Evolutionary conservation across 2,797 vertebrate genomes (phyloP).

Genomic region (Channallabes apus): DNA sequence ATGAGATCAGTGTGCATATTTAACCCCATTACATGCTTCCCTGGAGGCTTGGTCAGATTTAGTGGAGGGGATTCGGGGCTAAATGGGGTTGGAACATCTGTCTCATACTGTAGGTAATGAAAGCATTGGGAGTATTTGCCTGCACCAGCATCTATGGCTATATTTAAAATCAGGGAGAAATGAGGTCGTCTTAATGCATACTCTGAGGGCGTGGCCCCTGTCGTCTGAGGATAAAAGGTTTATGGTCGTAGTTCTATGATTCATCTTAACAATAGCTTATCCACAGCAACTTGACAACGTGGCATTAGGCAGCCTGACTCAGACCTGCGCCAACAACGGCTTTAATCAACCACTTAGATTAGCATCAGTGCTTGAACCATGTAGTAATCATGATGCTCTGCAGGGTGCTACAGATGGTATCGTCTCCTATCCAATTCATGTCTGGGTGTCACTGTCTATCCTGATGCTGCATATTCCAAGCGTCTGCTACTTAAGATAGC

Average conservation of each 20-base stretch:
- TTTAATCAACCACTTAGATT: slow-evolving; percentile 53
- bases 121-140: neutral
- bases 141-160: slow-evolving; percentile 9
- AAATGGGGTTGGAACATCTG: slow-evolving; percentile 7
- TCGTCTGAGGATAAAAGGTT: slow-evolving; percentile 29
- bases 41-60: slow-evolving; percentile 11
- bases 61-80: slow-evolving; percentile 13
- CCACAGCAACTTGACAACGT: slow-evolving; percentile 43
- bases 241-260: slow-evolving; percentile 11
- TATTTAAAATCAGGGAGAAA: neutral
- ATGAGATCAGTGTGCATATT: slow-evolving; percentile 4
- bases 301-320: slow-evolving; percentile 43
- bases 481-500: slow-evolving; percentile 24
- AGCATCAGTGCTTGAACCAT: slow-evolving; percentile 42
- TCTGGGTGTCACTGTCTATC: slow-evolving; percentile 32
- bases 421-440: neutral
- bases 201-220: slow-evolving; percentile 5
- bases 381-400: slow-evolving; percentile 21
- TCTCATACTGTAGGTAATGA: neutral
- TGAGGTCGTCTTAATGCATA: neutral
- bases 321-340: slow-evolving; percentile 21
- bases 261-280: slow-evolving; percentile 45
- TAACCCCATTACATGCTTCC: slow-evolving; percentile 19
- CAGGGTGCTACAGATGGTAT: slow-evolving; percentile 28
- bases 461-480: slow-evolving; percentile 21